Base-by-base conservation (phyloP, 1,140 invertebrate species). In the Neuroterus valhalla region DNA sequence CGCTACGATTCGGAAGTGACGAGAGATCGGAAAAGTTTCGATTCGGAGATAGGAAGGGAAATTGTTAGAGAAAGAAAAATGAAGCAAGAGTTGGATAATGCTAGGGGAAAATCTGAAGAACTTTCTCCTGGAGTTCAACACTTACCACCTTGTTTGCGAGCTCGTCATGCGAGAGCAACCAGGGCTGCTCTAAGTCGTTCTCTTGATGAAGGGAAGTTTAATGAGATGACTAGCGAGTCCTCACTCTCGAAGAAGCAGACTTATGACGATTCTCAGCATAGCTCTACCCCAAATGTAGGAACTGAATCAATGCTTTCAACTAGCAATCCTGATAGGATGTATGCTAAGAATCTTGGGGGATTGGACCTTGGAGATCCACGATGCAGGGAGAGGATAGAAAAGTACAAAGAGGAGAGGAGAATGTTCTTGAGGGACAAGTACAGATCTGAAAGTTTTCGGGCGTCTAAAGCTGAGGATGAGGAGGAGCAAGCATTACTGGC, bases 381-480 rank as follows among this genome's bases (percentile, higher is more conserved):
- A 3, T 90, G 95, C 75, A 88, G 95, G 31, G 95, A 96, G 83
- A 88, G 96, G 50, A 97, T 97, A 77, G 96, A 97, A 86, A 95
- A 95, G 84, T 97, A 97, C 84, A 98, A 98, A 90, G 96, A 97
- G 85, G 96, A 97, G 84, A 90, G 96, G n/a, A 91, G 96, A 70
- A 94, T 93, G 69, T 96, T 96, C 82, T 86, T 98, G 21, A 92
- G 96, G 38, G 96, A 97, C 82, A 97, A 97, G 87, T 96, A 96
- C 82, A 94, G 95, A 71, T 94, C 94, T 0, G 96, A 97, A 81
- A 95, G 94, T 21, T 95, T 97, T 74, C 92, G 94, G 48, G 91
- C 82, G 14, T 84, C 87, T 8, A 88, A 84, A 70, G 71, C 84
- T 31, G 88, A 89, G 62, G 88, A 89, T 68, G 88, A 90, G 55